Evolutionary conservation across 2,888 invertebrate genomes (phyloP).

Genomic region (Urechis unicinctus): DNA sequence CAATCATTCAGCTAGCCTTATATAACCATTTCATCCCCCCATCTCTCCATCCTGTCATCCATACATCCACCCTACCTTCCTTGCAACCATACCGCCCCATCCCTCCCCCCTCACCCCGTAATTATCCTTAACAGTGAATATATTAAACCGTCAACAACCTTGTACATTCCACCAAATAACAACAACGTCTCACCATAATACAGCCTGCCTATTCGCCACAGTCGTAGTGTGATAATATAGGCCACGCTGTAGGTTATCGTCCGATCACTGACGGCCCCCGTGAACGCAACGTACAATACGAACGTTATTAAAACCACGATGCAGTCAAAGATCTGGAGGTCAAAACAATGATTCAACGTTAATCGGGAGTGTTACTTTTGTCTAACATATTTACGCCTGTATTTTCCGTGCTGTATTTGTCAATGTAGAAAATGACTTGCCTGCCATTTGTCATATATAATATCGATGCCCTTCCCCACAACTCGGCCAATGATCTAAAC

Average conservation of each 20-base stretch:
- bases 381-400: neutral
- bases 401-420: neutral
- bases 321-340: conserved; percentile 7
- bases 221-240: conserved; percentile 3
- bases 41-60: too few relatives aligned
- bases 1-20: too few relatives aligned
- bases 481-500: neutral
- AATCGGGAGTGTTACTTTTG: neutral
- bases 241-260: conserved; percentile 5
- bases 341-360: neutral
- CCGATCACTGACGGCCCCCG: conserved; percentile 1
- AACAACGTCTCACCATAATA: conserved; percentile 2
- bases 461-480: neutral
- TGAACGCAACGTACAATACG: conserved; percentile 4
- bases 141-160: too few relatives aligned
- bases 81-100: too few relatives aligned
- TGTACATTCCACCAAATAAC: neutral
- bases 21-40: too few relatives aligned
- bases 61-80: too few relatives aligned
- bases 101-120: too few relatives aligned
- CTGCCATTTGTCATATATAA: conserved; percentile 3
- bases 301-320: conserved; percentile 9
- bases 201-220: conserved; percentile 9
- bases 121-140: too few relatives aligned
- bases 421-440: neutral